Conservation (phyloP, 2,113 vertebrate genomes). For the Eurystomus gularis region DNA sequence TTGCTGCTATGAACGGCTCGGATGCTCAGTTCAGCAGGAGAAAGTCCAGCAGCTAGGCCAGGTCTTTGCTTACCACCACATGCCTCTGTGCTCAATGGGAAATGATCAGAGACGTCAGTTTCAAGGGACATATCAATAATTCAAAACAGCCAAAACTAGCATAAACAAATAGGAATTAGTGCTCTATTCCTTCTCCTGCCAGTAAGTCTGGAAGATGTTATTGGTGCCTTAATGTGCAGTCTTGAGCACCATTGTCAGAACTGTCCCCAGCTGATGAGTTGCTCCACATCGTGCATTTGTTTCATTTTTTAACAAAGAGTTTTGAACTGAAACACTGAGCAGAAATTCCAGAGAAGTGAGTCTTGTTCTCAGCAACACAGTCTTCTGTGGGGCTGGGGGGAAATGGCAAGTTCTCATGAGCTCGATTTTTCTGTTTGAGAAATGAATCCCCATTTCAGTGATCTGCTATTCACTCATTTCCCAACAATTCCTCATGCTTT, state of each 20-base stretch:
- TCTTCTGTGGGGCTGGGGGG: not conserved
- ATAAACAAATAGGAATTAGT: slow-evolving; percentile 37
- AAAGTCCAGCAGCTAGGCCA: slow-evolving; percentile 45
- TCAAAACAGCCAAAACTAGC: slow-evolving; percentile 16
- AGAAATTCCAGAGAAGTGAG: not conserved
- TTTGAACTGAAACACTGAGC: not conserved
- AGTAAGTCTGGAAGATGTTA: slow-evolving; percentile 34
- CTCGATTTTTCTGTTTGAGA: not conserved
- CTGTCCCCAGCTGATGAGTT: not conserved
- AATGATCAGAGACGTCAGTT: slow-evolving; percentile 8
- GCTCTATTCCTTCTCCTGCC: not conserved
- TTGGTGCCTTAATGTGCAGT: not conserved
- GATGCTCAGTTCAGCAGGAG: slow-evolving; percentile 51
- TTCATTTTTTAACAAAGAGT: not conserved
- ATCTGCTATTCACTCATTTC: not conserved
- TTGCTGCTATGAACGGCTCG: slow-evolving; percentile 3
- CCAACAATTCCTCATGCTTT: not conserved
- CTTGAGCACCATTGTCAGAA: not conserved
- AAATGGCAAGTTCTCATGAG: not conserved
- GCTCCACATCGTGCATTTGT: not conserved
- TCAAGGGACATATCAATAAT: slow-evolving; percentile 54
- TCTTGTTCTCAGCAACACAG: not conserved
- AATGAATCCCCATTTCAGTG: not conserved
- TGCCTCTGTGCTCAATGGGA: slow-evolving; percentile 30
- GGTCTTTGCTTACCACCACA: slow-evolving; percentile 26